Conservation (phyloP, 2,888 invertebrate genomes). For the Anodontia alba region DNA sequence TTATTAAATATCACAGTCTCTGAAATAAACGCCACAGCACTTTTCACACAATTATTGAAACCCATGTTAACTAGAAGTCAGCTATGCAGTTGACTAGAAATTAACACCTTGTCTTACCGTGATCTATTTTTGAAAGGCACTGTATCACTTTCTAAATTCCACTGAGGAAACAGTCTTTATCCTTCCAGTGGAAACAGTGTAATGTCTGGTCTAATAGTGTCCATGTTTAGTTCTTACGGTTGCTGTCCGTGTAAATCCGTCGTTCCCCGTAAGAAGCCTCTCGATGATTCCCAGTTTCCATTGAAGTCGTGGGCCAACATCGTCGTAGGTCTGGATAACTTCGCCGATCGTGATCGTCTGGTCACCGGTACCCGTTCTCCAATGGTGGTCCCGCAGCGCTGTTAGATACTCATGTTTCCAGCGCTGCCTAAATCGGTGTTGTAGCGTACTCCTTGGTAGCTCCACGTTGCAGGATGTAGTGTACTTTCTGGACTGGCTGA, state of each 20-base stretch:
- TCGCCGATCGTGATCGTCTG: slow-evolving; percentile 14
- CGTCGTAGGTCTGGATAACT: slow-evolving; percentile 30
- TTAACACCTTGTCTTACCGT: too few species aligned
- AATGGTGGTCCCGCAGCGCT: not conserved
- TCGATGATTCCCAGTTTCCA: slow-evolving; percentile 32
- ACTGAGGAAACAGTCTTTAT: not conserved
- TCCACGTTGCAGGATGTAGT: too few species aligned
- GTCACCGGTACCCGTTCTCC: not conserved
- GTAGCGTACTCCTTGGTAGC: too few species aligned
- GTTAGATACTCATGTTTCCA: not conserved
- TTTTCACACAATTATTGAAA: too few species aligned
- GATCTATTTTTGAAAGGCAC: too few species aligned
- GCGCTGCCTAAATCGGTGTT: not conserved
- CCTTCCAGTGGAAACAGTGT: slow-evolving; percentile 1
- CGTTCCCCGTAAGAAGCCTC: slow-evolving; percentile 30
- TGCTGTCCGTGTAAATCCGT: slow-evolving; percentile 24
- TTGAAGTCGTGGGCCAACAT: slow-evolving; percentile 23
- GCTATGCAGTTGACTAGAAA: too few species aligned
- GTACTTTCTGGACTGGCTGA: too few species aligned
- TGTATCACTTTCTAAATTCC: too few species aligned
- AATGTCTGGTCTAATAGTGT: not conserved
- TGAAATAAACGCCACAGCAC: not conserved
- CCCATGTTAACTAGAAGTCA: too few species aligned
- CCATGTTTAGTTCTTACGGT: slow-evolving; percentile 10
- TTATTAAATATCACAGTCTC: not conserved